These are phyloP conservation scores for Lingula anatina DNA, from an alignment of 2,888 invertebrate species.

Conservation along the genomic window DNA sequence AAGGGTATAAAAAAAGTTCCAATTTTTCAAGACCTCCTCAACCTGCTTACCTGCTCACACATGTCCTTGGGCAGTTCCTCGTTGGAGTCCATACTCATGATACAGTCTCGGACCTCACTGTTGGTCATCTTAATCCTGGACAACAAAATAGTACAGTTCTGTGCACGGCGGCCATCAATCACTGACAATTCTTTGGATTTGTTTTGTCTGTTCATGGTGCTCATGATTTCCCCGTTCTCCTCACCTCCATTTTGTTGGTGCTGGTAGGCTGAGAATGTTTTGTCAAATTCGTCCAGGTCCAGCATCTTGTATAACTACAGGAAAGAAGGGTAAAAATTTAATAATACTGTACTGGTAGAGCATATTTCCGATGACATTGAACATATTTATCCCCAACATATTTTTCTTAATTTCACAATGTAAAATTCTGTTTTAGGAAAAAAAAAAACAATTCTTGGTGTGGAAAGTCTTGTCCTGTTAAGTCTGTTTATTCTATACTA, in stretches of 20 bases:
- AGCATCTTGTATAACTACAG: slow-evolving; percentile 73
- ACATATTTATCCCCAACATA: too few relatives aligned
- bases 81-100: slow-evolving; percentile 89
- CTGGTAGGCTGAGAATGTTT: slow-evolving; percentile 90
- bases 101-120: slow-evolving; percentile 87
- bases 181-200: slow-evolving; percentile 75
- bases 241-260: too few relatives aligned
- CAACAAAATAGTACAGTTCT: slow-evolving; percentile 94
- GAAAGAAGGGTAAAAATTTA: too few relatives aligned
- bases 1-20: too few relatives aligned
- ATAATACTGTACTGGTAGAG: too few relatives aligned
- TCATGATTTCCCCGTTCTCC: slow-evolving; percentile 18
- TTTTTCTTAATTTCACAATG: too few relatives aligned
- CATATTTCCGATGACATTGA: too few relatives aligned
- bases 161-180: slow-evolving; percentile 90
- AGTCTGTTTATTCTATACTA: too few relatives aligned
- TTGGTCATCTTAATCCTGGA: slow-evolving; percentile 95
- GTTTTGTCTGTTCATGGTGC: slow-evolving; percentile 11
- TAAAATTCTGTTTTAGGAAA: too few relatives aligned
- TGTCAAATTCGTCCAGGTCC: slow-evolving; percentile 86
- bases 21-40: too few relatives aligned
- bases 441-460: too few relatives aligned
- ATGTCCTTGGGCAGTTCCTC: slow-evolving; percentile 94
- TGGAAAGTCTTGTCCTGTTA: too few relatives aligned
- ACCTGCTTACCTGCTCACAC: slow-evolving; percentile 81